A percentile compares a stretch with the other conserved stretches of the same genome.
These are phyloP conservation scores for Habroteleia sp. DNA, from an alignment of 2,888 invertebrate species.

Conservation along the genomic window DNA sequence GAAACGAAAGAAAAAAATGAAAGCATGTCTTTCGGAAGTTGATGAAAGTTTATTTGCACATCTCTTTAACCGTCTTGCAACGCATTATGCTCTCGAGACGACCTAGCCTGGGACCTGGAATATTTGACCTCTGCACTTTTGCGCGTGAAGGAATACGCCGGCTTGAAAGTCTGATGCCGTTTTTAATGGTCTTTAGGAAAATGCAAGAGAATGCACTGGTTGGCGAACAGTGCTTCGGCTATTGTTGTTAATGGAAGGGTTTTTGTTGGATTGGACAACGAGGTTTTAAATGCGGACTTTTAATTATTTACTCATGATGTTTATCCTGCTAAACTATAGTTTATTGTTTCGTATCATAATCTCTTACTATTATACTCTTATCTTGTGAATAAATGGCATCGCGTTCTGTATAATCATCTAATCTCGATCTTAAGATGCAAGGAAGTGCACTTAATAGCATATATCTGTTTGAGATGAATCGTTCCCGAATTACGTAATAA, in stretches of 20 bases:
- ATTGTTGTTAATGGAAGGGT: slow-evolving; percentile 19
- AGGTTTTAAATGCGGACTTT: too few relatives aligned
- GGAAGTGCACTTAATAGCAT: too few relatives aligned
- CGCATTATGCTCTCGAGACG: slow-evolving; percentile 78
- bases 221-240: not conserved
- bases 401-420: too few relatives aligned
- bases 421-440: too few relatives aligned
- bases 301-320: too few relatives aligned
- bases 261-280: not conserved
- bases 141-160: slow-evolving; percentile 62
- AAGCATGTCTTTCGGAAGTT: slow-evolving; percentile 72
- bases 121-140: slow-evolving; percentile 74
- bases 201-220: not conserved
- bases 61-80: slow-evolving; percentile 74
- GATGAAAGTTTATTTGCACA: slow-evolving; percentile 75
- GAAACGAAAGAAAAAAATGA: slow-evolving; percentile 55
- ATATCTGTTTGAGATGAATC: too few relatives aligned
- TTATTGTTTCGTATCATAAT: too few relatives aligned
- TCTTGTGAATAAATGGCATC: too few relatives aligned
- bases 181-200: slow-evolving; percentile 53
- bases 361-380: too few relatives aligned
- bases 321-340: too few relatives aligned
- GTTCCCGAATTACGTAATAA: too few relatives aligned
- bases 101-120: slow-evolving; percentile 75
- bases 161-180: slow-evolving; percentile 44